phyloP scores from a whole-genome alignment of 1,140 invertebrate species.

The Drosophila seguyi region DNA sequence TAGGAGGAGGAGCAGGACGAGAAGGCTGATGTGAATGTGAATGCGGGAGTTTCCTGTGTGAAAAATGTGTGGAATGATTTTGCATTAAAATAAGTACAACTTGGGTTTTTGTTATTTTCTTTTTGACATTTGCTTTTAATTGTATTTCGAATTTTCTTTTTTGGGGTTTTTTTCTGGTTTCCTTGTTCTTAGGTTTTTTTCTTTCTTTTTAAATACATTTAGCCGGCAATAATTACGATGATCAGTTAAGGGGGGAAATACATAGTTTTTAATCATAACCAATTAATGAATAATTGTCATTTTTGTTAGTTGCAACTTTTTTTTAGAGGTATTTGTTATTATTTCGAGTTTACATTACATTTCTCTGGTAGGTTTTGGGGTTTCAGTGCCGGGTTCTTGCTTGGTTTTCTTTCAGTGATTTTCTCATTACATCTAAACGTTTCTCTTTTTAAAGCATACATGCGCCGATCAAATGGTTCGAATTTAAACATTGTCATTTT shows the following conservation, averaged over 20 bases:
- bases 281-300: conserved; percentile 49
- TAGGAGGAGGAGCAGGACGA: neutral
- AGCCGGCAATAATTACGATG: conserved; percentile 77
- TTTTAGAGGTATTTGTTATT: conserved; percentile 67
- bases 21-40: neutral
- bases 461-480: conserved; percentile 58
- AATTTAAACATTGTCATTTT: conserved; percentile 52
- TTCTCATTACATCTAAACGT: conserved; percentile 54
- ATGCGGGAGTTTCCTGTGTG: conserved; percentile 19
- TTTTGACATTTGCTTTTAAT: conserved; percentile 82
- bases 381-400: conserved; percentile 37
- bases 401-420: conserved; percentile 18
- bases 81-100: conserved; percentile 74
- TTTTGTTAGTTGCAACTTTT: conserved; percentile 43
- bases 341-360: conserved; percentile 42
- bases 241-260: conserved; percentile 66
- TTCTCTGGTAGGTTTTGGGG: conserved; percentile 24
- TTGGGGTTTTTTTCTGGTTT: conserved; percentile 4
- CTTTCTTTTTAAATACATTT: conserved; percentile 67
- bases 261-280: conserved; percentile 71
- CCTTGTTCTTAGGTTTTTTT: conserved; percentile 28
- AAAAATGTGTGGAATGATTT: conserved; percentile 15
- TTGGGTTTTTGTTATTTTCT: conserved; percentile 68
- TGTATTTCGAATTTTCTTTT: conserved; percentile 74
- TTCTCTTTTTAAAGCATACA: conserved; percentile 53